Base-by-base conservation (phyloP, 2,888 invertebrate genomes). In the Megamerina dolium region DNA sequence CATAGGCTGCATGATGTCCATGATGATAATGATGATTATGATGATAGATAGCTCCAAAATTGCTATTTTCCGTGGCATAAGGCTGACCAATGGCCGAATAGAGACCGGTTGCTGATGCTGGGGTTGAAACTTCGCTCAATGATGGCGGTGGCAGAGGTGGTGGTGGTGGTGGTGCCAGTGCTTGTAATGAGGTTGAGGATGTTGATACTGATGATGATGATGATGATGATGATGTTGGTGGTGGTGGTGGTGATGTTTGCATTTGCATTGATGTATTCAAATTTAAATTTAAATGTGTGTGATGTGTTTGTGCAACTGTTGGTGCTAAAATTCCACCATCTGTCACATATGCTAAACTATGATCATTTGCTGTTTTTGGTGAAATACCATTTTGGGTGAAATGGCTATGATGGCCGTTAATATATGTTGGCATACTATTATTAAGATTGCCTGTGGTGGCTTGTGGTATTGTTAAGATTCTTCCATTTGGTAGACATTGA, bases 11-110 rank as follows among this genome's bases (percentile, higher is more conserved):
- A 17, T 52, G 51, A 43, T 51, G 49, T 27, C 50, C 45, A 44
- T 55, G 55, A 44, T 57, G 56, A 49, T 64, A 62, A 47, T 65
- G 62, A 43, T 66, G 61, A 36, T 66, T 63, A 51, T 68, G 68
- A 54, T 72, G 72, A 54, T 73, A 72, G 49, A 72, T 68, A 34
- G 72, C 66, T 1, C 73, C 72, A 46, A 68, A 73, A 50, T 68
- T 68, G 37, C 68, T 69, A 37, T 58, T 64, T 31, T 72, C 72
- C 5, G 56, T 52, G n/a, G 56, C 57, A 50, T 73, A 72, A 1
- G 69, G 61, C 43, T 72, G 72, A 1, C 63, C 65, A 33, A 71
- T 64, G 45, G 58, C 52, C 0, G 70, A 60, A 42, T 68, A 68
- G 16, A 68, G 61, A 36, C 63, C 70, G 43, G 64, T 60, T 16